These are phyloP conservation scores for Typhlomys cinereus DNA, from an alignment of 2,113 vertebrate genomes.

Conservation along the genomic window DNA sequence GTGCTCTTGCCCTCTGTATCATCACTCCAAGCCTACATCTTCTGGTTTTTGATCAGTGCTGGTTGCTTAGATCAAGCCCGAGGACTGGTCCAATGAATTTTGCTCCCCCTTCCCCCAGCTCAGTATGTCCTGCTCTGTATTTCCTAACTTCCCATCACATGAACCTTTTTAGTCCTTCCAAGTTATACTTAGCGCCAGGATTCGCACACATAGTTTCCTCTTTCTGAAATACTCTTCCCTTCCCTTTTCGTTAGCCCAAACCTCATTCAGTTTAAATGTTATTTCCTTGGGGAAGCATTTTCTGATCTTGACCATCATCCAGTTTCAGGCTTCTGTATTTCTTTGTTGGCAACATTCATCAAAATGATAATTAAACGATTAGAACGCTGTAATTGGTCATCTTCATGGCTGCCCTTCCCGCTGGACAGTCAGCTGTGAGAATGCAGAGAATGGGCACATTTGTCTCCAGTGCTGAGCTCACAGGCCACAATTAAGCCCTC, in stretches of 20 bases:
- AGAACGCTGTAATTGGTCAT: conserved; percentile 55
- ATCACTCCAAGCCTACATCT: too few species aligned
- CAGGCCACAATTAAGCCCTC: neutral
- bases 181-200: neutral
- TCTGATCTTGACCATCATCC: conserved; percentile 32
- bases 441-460: neutral
- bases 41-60: neutral
- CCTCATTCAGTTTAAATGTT: neutral
- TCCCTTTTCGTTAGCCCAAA: neutral
- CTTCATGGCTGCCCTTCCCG: conserved; percentile 41
- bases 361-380: conserved; percentile 70
- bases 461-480: neutral
- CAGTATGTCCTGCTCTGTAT: neutral
- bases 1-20: too few species aligned
- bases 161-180: neutral
- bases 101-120: neutral
- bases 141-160: neutral
- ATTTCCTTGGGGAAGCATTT: conserved; percentile 24
- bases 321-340: conserved; percentile 28
- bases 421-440: neutral
- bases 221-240: neutral
- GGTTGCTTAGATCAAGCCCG: neutral
- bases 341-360: conserved; percentile 42
- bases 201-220: neutral
- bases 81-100: neutral